Evolutionary conservation across 1,140 invertebrate genomes (phyloP).

Genomic region (Drosophila tani): DNA sequence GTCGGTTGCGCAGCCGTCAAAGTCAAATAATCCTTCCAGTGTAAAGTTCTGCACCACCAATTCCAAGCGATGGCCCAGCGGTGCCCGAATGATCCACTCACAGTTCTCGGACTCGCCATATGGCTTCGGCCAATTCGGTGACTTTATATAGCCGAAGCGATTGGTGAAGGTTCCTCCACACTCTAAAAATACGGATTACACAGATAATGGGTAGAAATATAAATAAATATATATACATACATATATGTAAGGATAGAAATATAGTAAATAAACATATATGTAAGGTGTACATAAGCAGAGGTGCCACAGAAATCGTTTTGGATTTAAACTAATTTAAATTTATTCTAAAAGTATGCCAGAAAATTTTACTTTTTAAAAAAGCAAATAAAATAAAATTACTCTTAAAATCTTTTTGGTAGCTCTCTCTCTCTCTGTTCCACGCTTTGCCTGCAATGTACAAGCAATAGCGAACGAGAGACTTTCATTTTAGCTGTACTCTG

Average conservation of each 20-base stretch:
- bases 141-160: constrained; percentile 86
- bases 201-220: not conserved
- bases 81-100: constrained; percentile 90
- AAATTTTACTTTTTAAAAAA: no score
- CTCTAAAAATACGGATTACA: constrained; percentile 73
- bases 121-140: constrained; percentile 90
- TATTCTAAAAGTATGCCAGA: not conserved
- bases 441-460: no score
- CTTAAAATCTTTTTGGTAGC: no score
- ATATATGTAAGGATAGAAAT: no score
- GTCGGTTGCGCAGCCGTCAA: constrained; percentile 87
- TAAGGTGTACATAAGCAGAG: no score
- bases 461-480: no score
- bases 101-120: constrained; percentile 90
- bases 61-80: constrained; percentile 89
- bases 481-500: no score
- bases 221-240: not conserved
- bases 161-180: constrained; percentile 91
- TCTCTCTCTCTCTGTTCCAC: no score
- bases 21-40: constrained; percentile 86
- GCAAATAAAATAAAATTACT: no score
- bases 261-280: not conserved
- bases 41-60: constrained; percentile 90
- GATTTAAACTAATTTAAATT: not conserved
- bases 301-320: not conserved